Percentiles rank a stretch among this genome's conserved stretches.
Evolutionary conservation across 2,888 invertebrate genomes (phyloP).

Genomic region (Smittia aterrima): DNA sequence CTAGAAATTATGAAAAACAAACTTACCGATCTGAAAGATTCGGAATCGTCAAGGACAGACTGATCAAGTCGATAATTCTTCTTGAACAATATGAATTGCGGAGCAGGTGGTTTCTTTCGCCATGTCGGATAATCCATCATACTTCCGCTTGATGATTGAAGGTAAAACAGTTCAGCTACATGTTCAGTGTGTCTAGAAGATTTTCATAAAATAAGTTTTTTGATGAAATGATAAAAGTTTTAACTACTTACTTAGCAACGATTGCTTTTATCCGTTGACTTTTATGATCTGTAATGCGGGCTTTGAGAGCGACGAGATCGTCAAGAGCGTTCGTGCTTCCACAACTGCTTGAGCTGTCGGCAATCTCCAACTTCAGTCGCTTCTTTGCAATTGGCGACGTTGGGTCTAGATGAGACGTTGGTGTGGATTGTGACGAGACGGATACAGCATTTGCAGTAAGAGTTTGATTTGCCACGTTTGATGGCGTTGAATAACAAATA

Average conservation of each 20-base stretch:
- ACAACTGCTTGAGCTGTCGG: slow-evolving; percentile 8
- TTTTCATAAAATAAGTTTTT: slow-evolving; percentile 24
- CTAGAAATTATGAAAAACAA: background rate
- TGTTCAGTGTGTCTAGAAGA: slow-evolving; percentile 66
- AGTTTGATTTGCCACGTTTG: slow-evolving; percentile 42
- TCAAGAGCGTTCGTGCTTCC: slow-evolving; percentile 48
- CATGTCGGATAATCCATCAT: slow-evolving; percentile 84
- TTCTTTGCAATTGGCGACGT: slow-evolving; percentile 55
- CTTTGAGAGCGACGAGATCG: slow-evolving; percentile 59
- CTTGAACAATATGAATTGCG: slow-evolving; percentile 71
- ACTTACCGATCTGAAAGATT: slow-evolving; percentile 45
- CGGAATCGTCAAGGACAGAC: slow-evolving; percentile 57
- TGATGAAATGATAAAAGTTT: background rate
- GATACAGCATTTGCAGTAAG: background rate
- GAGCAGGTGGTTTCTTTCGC: slow-evolving; percentile 76
- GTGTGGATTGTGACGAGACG: slow-evolving; percentile 19
- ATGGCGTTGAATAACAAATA: slow-evolving; percentile 41
- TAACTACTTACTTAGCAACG: slow-evolving; percentile 60
- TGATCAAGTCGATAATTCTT: slow-evolving; percentile 69
- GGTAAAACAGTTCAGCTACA: slow-evolving; percentile 80
- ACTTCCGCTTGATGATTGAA: slow-evolving; percentile 78
- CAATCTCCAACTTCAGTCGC: slow-evolving; percentile 50
- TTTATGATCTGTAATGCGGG: slow-evolving; percentile 69
- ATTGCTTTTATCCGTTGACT: slow-evolving; percentile 66
- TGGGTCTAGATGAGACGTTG: slow-evolving; percentile 45